Base-by-base conservation (phyloP, 1,140 invertebrate species). In the Camponotus vicinus region DNA sequence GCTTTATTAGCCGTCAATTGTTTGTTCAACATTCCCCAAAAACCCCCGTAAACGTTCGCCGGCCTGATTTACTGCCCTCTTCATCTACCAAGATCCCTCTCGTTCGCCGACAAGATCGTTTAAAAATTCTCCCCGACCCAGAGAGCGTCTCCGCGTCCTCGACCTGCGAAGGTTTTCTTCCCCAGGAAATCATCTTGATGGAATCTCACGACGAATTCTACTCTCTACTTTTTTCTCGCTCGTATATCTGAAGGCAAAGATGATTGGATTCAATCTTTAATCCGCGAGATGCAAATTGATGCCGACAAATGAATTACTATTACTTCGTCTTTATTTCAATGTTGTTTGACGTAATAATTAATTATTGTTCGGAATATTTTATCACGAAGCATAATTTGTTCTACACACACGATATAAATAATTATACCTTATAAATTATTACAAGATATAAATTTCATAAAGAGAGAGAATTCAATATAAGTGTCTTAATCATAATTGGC, bases 1-100 rank as follows among this genome's bases (percentile, higher is more conserved):
- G 92, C 93, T 95, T 95, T 95, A 95, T 95, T 95, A 95, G 92
- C 94, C 94, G 93, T 94, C 94, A 95, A 95, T 95, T 95, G 94
- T 95, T 95, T 95, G 94, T 95, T 93, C 94, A 95, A 95, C 94
- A 95, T 95, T 94, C 93, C 93, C 93, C 88, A 93, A 95, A 95
- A 95, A 94, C 89, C 92, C 92, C 94, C 93, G 93, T 95, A 95
- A 95, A 95, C 87, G 94, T 94, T 94, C 86, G 70, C 71, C 87
- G 79, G 80, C 61, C 92, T 94, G 94, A 95, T 95, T 95, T 95
- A 95, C 94, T 94, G 89, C 93, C 87, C 85, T 66, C 66, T 40
- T 78, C 77, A 71, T 70, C 49, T 52, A 52, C 49, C 5, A 18
- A 52, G 49, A 52, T 52, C 91, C 93, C 92, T 94, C 94, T 94